A percentile compares a stretch with the other conserved stretches of the same genome.
Conservation (phyloP, 2,797 vertebrate species). For the Hephaestus fuliginosus region DNA sequence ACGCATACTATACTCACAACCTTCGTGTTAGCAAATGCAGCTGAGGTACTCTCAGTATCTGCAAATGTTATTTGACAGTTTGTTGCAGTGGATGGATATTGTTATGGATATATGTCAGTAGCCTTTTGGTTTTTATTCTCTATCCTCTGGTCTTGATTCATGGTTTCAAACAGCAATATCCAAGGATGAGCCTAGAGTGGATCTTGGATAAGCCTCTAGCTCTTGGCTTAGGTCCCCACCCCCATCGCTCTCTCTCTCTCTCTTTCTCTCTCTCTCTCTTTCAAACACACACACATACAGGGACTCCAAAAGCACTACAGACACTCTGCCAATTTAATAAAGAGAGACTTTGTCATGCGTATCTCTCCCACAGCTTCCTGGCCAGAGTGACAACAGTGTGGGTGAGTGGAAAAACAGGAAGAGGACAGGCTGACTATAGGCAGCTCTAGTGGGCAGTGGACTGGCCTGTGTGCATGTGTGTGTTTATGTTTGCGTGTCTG, state of each 20-base stretch:
- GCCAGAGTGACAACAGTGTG: slow-evolving; percentile 84
- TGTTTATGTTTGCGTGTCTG: slow-evolving; percentile 43
- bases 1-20: neutral
- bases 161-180: slow-evolving; percentile 82
- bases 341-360: slow-evolving; percentile 84
- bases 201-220: slow-evolving; percentile 82
- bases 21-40: neutral
- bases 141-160: slow-evolving; percentile 73
- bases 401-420: slow-evolving; percentile 88
- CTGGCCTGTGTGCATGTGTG: slow-evolving; percentile 45
- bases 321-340: slow-evolving; percentile 86
- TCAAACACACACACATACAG: slow-evolving; percentile 54
- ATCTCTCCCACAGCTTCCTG: slow-evolving; percentile 87
- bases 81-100: slow-evolving; percentile 34
- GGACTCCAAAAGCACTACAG: slow-evolving; percentile 72
- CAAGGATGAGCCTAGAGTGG: slow-evolving; percentile 80
- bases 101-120: slow-evolving; percentile 29
- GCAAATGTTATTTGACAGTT: slow-evolving; percentile 9
- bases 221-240: slow-evolving; percentile 81
- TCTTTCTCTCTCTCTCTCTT: slow-evolving; percentile 30
- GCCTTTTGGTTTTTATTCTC: slow-evolving; percentile 59
- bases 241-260: slow-evolving; percentile 61
- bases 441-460: slow-evolving; percentile 73
- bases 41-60: neutral
- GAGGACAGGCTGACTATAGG: slow-evolving; percentile 75